Base-by-base conservation (phyloP, 2,113 vertebrate species). In the Scomber scombrus region DNA sequence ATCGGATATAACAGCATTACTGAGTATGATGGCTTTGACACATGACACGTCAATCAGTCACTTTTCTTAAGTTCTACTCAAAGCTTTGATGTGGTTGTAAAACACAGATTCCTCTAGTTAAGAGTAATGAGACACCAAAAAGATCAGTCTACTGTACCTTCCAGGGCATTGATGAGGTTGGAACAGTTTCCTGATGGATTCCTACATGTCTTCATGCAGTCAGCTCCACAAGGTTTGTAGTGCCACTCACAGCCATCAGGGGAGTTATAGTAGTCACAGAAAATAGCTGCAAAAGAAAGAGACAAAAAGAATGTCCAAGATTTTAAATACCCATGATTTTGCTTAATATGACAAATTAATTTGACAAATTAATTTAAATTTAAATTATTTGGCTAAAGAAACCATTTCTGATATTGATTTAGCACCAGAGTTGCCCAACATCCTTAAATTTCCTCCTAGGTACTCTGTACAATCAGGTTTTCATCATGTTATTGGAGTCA, bases 191-290 rank as follows among this genome's bases (percentile, higher is more conserved):
- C 97, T 0, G 89, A 88, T 11, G 96, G 96, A 83, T 98, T 98
- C 65, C 86, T 95, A 85, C 98, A 99, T 26, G 98, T 98, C 85
- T 96, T 96, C 95, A 98, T 92, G 74, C 97, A 98, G 50, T 94
- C 94, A 5, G 95, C 93, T 47, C 97, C 97, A 66, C 98, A 99
- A 1, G 97, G 94, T 71, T 95, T 95, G 88, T 99, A 99, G 81
- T 98, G 97, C 98, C 98, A 99, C 75, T 96, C 96, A 65, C 98
- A 99, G 72, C 87, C 93, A 18, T 91, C 96, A 46, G 94, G 75
- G 0, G 93, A 87, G 70, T 99, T 99, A 91, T 98, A 99, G 90
- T 96, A 99, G 85, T 98, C 97, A 11, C 98, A 99, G 92, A 99
- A 98, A 18, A 99, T 84, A 58, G 98, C 98, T 99, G 86, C 3